Base-by-base conservation (phyloP, 2,113 vertebrate species). In the Myotis yumanensis region DNA sequence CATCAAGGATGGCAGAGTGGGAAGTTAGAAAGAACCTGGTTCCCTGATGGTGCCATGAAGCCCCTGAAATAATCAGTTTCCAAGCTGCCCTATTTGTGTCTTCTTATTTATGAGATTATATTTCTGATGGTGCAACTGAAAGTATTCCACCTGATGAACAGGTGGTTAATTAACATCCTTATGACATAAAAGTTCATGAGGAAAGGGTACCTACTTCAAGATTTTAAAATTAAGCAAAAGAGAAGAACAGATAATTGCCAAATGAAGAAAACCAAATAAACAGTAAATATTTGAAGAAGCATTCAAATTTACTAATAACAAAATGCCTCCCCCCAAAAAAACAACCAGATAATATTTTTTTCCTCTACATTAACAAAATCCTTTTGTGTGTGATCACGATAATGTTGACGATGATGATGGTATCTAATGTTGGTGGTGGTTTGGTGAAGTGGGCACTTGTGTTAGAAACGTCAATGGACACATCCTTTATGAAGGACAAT, bases 81-180 rank as follows among this genome's bases (percentile, higher is more conserved):
- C 87, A 66, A 88, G 35, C 25, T 68, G 18, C 1, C 46, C 46
- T 30, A 12, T 35, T 82, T 76, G 16, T 14, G 46, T 66, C 30
- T 79, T 89, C 83, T 77, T 86, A 72, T 72, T 91, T 71, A 48
- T 68, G 22, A 82, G 16, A 68, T 76, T 85, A 73, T 32, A 92
- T 95, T 93, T 95, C 59, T 91, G 3, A 86, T 93, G 28, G 48
- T 87, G 48, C 57, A 85, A 80, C 22, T 48, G 23, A 81, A 92
- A 72, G 28, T 77, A 48, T 54, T 75, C 77, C 77, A 94, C 68
- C 95, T 96, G 90, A 92, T 71, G 23, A 86, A 84, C 76, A 96
- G 90, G 92, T 95, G 89, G 84, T 48, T 93, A 93, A 91, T 93
- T 89, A 94, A 94, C 64, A 93, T 90, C 82, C 59, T 77, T 85